phyloP scores from a whole-genome alignment of 2,797 vertebrate genomes.

The Rachycentron canadum region DNA sequence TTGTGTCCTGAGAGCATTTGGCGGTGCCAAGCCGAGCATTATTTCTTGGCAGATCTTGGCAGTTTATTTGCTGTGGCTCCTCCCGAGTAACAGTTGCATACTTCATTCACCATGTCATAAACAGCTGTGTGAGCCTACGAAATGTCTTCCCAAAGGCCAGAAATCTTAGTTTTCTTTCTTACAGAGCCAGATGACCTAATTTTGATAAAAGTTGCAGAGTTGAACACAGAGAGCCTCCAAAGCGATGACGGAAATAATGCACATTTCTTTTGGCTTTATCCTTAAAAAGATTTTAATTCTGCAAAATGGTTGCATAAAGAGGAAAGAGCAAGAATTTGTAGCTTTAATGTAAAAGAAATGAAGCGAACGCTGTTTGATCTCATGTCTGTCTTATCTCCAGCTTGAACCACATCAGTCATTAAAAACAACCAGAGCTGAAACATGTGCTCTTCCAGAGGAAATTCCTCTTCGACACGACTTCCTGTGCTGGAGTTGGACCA shows the following conservation, averaged over 20 bases:
- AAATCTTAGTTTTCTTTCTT: not conserved
- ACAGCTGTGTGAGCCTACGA: conserved; percentile 59
- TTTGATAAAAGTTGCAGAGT: not conserved
- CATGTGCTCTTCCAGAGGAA: conserved; percentile 62
- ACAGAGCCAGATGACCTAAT: conserved; percentile 32
- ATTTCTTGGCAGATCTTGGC: conserved; percentile 40
- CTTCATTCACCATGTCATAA: too few species aligned
- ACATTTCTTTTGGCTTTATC: not conserved
- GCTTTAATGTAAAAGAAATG: not conserved
- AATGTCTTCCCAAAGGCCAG: conserved; percentile 32
- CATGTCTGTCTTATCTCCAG: not conserved
- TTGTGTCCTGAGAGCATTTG: not conserved
- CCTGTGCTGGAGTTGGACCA: conserved; percentile 56
- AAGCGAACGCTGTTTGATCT: not conserved
- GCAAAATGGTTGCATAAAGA: not conserved
- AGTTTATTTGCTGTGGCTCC: conserved; percentile 56
- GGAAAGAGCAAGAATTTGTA: not conserved
- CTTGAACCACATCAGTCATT: conserved; percentile 14
- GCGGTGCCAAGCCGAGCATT: conserved; percentile 30
- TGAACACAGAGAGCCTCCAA: not conserved
- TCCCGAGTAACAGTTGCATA: conserved; percentile 44
- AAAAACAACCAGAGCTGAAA: conserved; percentile 48
- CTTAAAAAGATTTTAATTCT: not conserved
- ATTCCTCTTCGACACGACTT: conserved; percentile 69
- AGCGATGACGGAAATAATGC: not conserved